Evolutionary conservation across 2,113 vertebrate genomes (phyloP).

Genomic region (Asarcornis scutulata): DNA sequence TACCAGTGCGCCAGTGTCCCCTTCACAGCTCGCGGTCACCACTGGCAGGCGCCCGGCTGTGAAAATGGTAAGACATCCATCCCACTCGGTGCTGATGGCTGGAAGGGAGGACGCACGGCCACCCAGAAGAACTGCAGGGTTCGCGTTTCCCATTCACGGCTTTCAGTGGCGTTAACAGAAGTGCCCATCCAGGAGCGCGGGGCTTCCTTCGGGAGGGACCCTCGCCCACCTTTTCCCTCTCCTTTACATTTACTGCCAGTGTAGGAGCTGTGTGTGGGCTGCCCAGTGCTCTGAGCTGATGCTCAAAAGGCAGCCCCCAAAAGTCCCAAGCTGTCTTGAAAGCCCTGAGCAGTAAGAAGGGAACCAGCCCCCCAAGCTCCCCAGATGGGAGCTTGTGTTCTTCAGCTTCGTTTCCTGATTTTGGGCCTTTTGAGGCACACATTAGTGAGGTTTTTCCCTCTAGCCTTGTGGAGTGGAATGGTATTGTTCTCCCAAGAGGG

Average conservation of each 20-base stretch:
- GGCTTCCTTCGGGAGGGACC: not conserved
- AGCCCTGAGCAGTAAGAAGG: not conserved
- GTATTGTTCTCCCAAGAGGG: not conserved
- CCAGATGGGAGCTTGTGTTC: not conserved
- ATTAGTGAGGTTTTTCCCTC: conserved; percentile 7
- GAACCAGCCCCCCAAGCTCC: not conserved
- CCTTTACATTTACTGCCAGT: not conserved
- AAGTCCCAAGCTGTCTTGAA: not conserved
- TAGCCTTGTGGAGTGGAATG: conserved; percentile 2
- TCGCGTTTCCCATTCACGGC: not conserved
- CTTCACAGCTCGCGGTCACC: conserved; percentile 84
- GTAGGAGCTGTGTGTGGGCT: not conserved
- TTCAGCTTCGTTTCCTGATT: conserved; percentile 16
- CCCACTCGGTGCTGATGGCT: not conserved
- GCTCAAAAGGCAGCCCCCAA: not conserved
- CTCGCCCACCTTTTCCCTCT: not conserved
- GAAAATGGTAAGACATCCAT: conserved; percentile 83
- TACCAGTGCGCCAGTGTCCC: conserved; percentile 85
- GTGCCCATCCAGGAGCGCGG: not conserved
- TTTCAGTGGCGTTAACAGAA: not conserved
- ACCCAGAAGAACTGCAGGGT: not conserved
- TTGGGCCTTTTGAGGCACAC: not conserved
- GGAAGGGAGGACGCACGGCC: not conserved
- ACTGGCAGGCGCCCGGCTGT: conserved; percentile 87
- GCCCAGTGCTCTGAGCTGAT: not conserved